phyloP scores from a whole-genome alignment of 2,797 vertebrate genomes.

The Typhlichthys eigenmanni region DNA sequence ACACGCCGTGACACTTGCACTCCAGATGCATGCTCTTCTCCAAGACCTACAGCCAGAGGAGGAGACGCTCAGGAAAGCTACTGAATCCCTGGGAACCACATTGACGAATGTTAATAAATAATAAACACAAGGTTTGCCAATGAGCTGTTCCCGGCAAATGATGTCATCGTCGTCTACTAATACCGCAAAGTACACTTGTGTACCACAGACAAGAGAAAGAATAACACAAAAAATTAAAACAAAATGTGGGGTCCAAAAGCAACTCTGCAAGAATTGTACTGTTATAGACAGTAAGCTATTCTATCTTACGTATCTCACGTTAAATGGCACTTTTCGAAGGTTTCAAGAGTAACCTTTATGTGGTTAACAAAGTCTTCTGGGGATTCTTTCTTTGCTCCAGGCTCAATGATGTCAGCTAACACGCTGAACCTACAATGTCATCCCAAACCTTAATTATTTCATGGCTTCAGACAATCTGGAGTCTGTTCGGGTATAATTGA shows the following conservation, averaged over 20 bases:
- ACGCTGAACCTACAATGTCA: conserved; percentile 13
- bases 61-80: not conserved
- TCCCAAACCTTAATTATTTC: conserved; percentile 71
- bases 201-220: not conserved
- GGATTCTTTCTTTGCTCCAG: conserved; percentile 37
- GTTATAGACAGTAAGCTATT: no score
- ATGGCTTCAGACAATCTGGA: conserved; percentile 77
- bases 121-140: no score
- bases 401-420: conserved; percentile 57
- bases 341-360: conserved; percentile 40
- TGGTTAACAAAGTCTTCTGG: conserved; percentile 39
- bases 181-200: not conserved
- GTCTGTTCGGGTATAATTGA: conserved; percentile 76
- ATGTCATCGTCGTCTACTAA: no score
- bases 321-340: conserved; percentile 34
- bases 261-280: not conserved
- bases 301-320: no score
- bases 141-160: no score
- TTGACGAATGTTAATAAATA: no score
- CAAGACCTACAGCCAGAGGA: conserved; percentile 73
- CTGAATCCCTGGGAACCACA: no score
- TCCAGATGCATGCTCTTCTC: conserved; percentile 96
- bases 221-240: not conserved
- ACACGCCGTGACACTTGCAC: conserved; percentile 96
- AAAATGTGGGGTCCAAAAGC: conserved; percentile 3